Evolutionary conservation across 64 coral and sea anemone genomes (phyloP), one percentile per base, ranked within the genome.

Genomic region (Montipora foliosa): DNA sequence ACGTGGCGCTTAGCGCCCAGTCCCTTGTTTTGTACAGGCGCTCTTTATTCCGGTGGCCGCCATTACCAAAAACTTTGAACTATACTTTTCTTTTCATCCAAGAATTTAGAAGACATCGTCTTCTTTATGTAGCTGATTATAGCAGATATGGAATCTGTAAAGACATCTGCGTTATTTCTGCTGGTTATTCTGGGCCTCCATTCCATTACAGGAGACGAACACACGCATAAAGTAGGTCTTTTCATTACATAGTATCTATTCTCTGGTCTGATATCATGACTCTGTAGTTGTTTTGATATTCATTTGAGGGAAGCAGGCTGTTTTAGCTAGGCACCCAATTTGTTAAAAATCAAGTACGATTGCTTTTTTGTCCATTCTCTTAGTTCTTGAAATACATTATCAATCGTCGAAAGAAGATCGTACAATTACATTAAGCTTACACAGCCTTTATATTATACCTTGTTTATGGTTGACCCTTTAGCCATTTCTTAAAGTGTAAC

Each of bases 181-280:
- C 68, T 96, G 91, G 52, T 96, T 83, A 82, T 93, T 98, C 89
- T 98, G 74, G 66, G 84, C 81, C 17, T 87, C 64, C 59, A 84
- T 49, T 58, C 86, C 67, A 87, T 77, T 29, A 77, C 74, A 83
- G 97, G 94, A 58, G 97, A 98, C 70, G 97, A 98, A 96, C 97
- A 98, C 88, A 92, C 79, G 4, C 97, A 98, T 90, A 98, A 88
- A 89, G 97, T 98, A 93, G 91, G 97, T 96, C n/a, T 78, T 77
- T 93, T 24, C 48, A 68, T 2, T 69, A 44, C 53, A 8, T 11
- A 6, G 6, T 57, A 51, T 55, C 15, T 48, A 52, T 62, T 46
- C 46, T 82, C 75, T 25, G 60, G 49, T 83, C 68, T 89, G 89
- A 9, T 67, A 12, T 57, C 21, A 13, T 82, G 55, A 49, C 67